Conservation (phyloP, 1,140 invertebrate genomes). For the Calosoma granatense region DNA sequence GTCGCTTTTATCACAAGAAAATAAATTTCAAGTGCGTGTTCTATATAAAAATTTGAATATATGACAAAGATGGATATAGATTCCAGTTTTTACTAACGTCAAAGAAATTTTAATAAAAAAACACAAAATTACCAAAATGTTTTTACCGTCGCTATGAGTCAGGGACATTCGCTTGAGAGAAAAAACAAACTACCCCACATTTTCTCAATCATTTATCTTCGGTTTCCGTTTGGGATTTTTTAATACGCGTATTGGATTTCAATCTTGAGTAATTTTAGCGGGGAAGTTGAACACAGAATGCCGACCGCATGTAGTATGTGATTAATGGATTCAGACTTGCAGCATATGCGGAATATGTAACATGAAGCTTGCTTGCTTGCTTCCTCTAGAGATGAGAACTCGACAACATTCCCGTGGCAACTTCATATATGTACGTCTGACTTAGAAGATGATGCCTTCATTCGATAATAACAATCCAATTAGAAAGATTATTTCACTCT, state of each 20-base stretch:
- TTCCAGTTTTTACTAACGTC: too few species aligned
- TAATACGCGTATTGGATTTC: neutral
- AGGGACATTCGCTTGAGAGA: too few species aligned
- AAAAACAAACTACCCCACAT: too few species aligned
- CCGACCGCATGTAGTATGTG: neutral
- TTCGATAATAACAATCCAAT: neutral
- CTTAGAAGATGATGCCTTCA: neutral
- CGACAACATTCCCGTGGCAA: neutral
- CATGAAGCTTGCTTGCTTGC: neutral
- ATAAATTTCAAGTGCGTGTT: too few species aligned
- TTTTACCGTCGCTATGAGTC: too few species aligned
- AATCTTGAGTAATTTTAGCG: neutral
- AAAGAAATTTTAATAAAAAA: too few species aligned
- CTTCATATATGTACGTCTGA: neutral
- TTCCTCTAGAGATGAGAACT: neutral
- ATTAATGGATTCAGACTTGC: neutral
- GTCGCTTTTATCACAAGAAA: too few species aligned
- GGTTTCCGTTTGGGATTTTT: neutral
- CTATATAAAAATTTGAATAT: too few species aligned
- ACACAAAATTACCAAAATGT: too few species aligned
- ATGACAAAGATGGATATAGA: too few species aligned
- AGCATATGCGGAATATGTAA: neutral
- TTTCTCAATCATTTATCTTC: too few species aligned
- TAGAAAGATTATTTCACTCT: neutral
- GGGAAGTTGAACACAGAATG: neutral